phyloP scores from a whole-genome alignment of 2,888 invertebrate species.

The Habrosyne pyritoides region DNA sequence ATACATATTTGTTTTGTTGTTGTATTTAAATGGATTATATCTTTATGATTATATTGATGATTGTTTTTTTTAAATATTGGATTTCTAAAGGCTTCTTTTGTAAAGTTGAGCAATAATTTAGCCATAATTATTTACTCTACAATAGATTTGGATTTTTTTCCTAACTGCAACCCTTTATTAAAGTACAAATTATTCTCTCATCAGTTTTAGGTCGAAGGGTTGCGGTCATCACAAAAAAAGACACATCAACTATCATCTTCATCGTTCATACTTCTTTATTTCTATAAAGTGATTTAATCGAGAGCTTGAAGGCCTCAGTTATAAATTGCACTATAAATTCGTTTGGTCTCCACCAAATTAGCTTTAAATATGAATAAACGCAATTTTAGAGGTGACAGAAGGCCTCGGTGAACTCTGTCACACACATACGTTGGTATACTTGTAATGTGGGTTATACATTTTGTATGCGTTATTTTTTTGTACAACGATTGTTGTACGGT shows the following conservation, averaged over 20 bases:
- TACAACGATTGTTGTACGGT: conserved; percentile 53
- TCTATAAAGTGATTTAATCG: conserved; percentile 27
- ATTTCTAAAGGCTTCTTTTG: conserved; percentile 54
- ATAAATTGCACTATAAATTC: not conserved
- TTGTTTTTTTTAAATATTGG: conserved; percentile 64
- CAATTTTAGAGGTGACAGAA: not conserved
- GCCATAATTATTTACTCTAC: conserved; percentile 4
- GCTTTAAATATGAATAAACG: not conserved
- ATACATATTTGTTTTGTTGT: conserved; percentile 76
- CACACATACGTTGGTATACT: not conserved
- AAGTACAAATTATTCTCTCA: conserved; percentile 81
- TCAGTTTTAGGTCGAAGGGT: conserved; percentile 69
- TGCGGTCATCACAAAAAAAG: conserved; percentile 60
- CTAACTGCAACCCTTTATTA: conserved; percentile 58
- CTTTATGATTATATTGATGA: conserved; percentile 70
- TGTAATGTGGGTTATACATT: conserved; percentile 43
- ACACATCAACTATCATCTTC: conserved; percentile 59
- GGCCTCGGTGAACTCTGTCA: not conserved
- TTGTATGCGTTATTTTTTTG: conserved; percentile 50
- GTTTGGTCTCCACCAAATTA: not conserved
- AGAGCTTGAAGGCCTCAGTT: not conserved
- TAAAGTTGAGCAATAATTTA: conserved; percentile 19
- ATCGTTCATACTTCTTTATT: conserved; percentile 40
- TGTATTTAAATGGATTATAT: conserved; percentile 81
- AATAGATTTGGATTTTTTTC: conserved; percentile 25